A percentile compares a stretch with the other conserved stretches of the same genome.
Conservation (phyloP, 2,888 invertebrate genomes). For the Cheilosia grossa region DNA sequence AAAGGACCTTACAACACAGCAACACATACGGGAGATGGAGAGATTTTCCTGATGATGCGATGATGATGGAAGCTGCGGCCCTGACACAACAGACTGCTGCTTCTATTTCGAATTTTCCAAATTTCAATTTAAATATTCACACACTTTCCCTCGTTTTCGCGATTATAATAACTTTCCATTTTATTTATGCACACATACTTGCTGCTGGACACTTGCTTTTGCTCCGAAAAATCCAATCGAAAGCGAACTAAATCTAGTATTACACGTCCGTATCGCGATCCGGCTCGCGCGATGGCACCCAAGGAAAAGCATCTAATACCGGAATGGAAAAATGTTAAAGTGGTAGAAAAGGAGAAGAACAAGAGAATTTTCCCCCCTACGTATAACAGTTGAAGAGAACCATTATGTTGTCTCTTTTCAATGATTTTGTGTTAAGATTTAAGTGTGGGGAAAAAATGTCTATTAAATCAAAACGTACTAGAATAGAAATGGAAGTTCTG, state of each 20-base stretch:
- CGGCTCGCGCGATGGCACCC: conserved; percentile 40
- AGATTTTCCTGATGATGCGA: conserved; percentile 36
- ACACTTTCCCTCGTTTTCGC: conserved; percentile 40
- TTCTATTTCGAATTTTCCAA: conserved; percentile 6
- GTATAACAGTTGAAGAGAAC: conserved; percentile 34
- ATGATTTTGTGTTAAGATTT: too few relatives aligned
- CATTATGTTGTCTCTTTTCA: conserved; percentile 11
- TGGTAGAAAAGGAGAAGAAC: conserved; percentile 36
- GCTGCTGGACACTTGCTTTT: conserved; percentile 14
- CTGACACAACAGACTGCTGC: conserved; percentile 40
- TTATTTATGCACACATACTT: conserved; percentile 20
- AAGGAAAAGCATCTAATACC: conserved; percentile 50
- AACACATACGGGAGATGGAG: conserved; percentile 3
- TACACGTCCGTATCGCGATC: conserved; percentile 37
- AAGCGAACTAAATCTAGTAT: conserved; percentile 34
- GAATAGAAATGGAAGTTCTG: neutral
- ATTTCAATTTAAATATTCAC: conserved; percentile 15
- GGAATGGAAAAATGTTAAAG: conserved; percentile 41
- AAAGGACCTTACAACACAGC: conserved; percentile 41
- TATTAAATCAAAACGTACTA: conserved; percentile 2
- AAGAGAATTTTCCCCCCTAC: conserved; percentile 12
- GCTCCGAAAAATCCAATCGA: conserved; percentile 44
- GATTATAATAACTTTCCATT: conserved; percentile 41
- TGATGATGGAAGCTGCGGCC: conserved; percentile 52
- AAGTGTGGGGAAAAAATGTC: neutral